Evolutionary conservation across 2,888 invertebrate genomes (phyloP), one percentile per base, ranked within the genome.

Genomic region (Nomada fabriciana): DNA sequence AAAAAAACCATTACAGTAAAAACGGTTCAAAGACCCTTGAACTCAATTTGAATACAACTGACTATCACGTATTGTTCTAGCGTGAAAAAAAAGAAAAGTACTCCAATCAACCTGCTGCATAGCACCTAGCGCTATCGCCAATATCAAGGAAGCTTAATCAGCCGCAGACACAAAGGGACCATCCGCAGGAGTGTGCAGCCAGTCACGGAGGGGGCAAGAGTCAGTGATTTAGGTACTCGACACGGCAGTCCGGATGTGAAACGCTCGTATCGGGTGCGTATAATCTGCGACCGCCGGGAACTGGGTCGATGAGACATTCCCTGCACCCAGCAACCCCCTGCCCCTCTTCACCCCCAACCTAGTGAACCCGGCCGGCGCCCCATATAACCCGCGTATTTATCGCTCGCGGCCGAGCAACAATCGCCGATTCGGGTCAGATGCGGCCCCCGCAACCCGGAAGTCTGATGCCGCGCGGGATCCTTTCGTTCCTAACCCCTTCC

Each of bases 371-470:
- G 23, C 68, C 60, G 63, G 53, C 74, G 70, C 57, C 77, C 78
- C 75, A 65, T 78, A 81, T 78, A 82, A 74, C 67, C 73, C 72
- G 80, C 78, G 81, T 88, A 89, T 89, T 89, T 89, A 89, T 89
- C 83, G 86, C 87, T 85, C 84, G 87, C 85, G 79, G 80, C 82
- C 81, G 88, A 88, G 88, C 88, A 89, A 88, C 88, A 89, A 88
- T 90, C 87, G 82, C 20, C 84, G 88, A 90, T 87, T 90, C 87
- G 85, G 88, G 88, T 89, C 88, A 86, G 80, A 80, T 64, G 57
- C 82, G 79, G 72, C 81, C 78, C 68, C 81, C n/a, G 69, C 68
- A 76, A 85, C 70, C 82, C 76, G 81, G 83, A 86, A 84, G 71
- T 75, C 77, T 70, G 23, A 64, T 47, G 71, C 63, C 43, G 70